These are phyloP conservation scores for Eristalinus sepulchralis DNA, from an alignment of 2,888 invertebrate species.

Conservation along the genomic window DNA sequence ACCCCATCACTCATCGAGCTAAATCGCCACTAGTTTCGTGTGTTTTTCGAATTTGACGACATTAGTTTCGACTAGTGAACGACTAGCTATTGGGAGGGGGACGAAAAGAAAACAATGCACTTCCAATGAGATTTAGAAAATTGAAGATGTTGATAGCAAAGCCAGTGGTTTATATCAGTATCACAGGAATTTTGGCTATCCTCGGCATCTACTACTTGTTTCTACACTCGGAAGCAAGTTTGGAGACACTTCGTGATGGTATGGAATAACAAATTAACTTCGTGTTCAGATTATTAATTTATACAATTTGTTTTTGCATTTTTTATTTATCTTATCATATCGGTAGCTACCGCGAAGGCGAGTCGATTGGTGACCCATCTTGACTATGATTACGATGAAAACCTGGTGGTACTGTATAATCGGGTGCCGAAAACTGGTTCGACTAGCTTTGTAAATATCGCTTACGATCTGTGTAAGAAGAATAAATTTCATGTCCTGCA, in stretches of 20 bases:
- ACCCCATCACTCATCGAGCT: slow-evolving; percentile 21
- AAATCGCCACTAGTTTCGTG: neutral
- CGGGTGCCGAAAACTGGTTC: slow-evolving; percentile 98
- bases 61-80: neutral
- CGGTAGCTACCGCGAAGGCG: slow-evolving; percentile 30
- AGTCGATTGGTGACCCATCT: slow-evolving; percentile 25
- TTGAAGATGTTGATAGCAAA: slow-evolving; percentile 78
- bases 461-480: slow-evolving; percentile 90
- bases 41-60: neutral
- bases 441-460: slow-evolving; percentile 95
- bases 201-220: slow-evolving; percentile 77
- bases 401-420: slow-evolving; percentile 94
- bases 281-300: slow-evolving; percentile 2
- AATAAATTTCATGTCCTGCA: slow-evolving; percentile 93
- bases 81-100: neutral
- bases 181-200: slow-evolving; percentile 75
- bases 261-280: slow-evolving; percentile 57
- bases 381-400: slow-evolving; percentile 82
- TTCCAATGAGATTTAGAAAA: slow-evolving; percentile 73
- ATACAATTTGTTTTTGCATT: neutral
- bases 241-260: slow-evolving; percentile 71
- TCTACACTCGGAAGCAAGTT: slow-evolving; percentile 75
- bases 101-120: slow-evolving; percentile 48
- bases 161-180: slow-evolving; percentile 76
- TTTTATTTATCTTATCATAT: neutral